Evolutionary conservation across 2,113 vertebrate species (phyloP).

Genomic region (Gadus macrocephalus): DNA sequence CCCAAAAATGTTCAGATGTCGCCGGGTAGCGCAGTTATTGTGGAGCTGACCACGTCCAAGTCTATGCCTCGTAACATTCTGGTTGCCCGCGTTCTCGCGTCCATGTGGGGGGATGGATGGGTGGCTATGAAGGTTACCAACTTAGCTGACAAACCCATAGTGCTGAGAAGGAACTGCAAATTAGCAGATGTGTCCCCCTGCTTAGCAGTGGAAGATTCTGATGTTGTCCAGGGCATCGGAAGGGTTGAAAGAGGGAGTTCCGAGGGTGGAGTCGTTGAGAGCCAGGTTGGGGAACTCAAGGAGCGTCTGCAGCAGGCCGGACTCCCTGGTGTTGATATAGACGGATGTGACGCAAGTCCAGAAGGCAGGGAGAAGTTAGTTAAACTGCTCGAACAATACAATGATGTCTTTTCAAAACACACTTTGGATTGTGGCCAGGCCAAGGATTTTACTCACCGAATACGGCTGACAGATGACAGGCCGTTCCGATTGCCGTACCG

Average conservation of each 20-base stretch:
- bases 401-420: slow-evolving; percentile 27
- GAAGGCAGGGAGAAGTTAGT: slow-evolving; percentile 6
- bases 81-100: slow-evolving; percentile 5
- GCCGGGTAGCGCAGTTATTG: slow-evolving; percentile 21
- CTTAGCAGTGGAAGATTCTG: slow-evolving; percentile 16
- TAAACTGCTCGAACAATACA: slow-evolving; percentile 12
- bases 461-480: slow-evolving; percentile 21
- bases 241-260: not conserved
- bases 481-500: slow-evolving; percentile 31
- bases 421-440: slow-evolving; percentile 17
- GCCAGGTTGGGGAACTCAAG: not conserved
- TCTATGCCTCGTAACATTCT: not conserved
- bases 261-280: not conserved
- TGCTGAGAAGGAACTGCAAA: slow-evolving; percentile 16
- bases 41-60: slow-evolving; percentile 13
- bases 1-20: not conserved
- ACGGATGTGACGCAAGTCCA: not conserved
- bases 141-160: slow-evolving; percentile 3
- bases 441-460: slow-evolving; percentile 8
- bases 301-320: slow-evolving; percentile 9
- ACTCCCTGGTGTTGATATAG: slow-evolving; percentile 15
- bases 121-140: slow-evolving; percentile 24
- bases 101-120: slow-evolving; percentile 27
- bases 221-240: not conserved
- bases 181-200: not conserved